Evolutionary conservation across 2,113 vertebrate genomes (phyloP).

Genomic region (Rafetus swinhoei): DNA sequence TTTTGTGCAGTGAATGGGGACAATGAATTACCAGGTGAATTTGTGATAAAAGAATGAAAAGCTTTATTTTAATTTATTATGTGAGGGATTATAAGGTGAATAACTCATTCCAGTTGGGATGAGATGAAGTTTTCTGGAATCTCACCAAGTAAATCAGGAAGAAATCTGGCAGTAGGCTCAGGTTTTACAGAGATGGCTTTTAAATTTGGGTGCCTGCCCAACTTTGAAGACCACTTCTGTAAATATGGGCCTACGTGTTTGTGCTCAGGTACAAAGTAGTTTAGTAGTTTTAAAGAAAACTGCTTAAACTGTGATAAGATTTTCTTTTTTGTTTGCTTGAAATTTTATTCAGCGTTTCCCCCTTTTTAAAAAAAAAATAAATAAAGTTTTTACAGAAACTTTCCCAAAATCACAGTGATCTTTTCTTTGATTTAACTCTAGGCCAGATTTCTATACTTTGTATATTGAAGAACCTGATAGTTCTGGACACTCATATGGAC

Average conservation of each 20-base stretch:
- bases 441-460: conserved; percentile 91
- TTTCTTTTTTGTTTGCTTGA: not conserved
- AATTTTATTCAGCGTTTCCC: not conserved
- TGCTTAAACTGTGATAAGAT: not conserved
- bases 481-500: conserved; percentile 87
- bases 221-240: not conserved
- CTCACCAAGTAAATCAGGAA: not conserved
- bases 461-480: conserved; percentile 93
- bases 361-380: not conserved
- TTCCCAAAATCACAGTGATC: not conserved
- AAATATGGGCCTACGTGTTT: not conserved
- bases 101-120: not conserved
- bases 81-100: not conserved
- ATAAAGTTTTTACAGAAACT: not conserved
- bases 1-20: not conserved
- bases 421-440: conserved; percentile 65
- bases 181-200: not conserved
- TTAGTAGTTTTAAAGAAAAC: not conserved
- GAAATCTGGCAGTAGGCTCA: not conserved
- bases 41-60: not conserved
- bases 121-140: not conserved
- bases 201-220: not conserved
- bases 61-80: not conserved
- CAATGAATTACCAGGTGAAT: not conserved
- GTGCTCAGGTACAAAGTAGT: not conserved